Evolutionary conservation across 2,888 invertebrate genomes (phyloP).

Genomic region (Orthosia incerta): DNA sequence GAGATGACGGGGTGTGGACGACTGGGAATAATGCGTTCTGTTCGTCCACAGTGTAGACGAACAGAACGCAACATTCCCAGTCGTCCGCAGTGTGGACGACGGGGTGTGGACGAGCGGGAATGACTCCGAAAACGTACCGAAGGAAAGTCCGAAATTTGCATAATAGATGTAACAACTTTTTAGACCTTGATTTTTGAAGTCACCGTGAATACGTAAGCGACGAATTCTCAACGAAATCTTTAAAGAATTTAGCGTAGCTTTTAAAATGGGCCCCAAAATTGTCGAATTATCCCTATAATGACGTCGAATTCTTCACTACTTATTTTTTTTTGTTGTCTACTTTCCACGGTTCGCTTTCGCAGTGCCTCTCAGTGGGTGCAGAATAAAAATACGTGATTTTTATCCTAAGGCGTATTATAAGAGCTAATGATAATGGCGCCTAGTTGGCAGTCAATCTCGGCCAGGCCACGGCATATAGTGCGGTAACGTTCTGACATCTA

Average conservation of each 20-base stretch:
- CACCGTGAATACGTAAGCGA: no score
- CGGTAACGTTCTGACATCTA: conserved; percentile 17
- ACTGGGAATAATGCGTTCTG: no score
- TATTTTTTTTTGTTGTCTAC: not conserved
- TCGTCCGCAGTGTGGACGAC: no score
- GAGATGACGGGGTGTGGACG: no score
- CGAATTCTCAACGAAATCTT: not conserved
- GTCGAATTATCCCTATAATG: no score
- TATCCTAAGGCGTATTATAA: conserved; percentile 23
- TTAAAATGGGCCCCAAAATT: not conserved
- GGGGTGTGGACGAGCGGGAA: no score
- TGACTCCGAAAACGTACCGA: conserved; percentile 33
- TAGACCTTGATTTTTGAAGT: not conserved
- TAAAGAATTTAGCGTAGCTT: not conserved
- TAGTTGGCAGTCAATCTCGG: conserved; percentile 17
- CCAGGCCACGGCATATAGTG: conserved; percentile 48
- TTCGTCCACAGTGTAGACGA: no score
- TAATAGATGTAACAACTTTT: not conserved
- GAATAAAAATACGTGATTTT: conserved; percentile 36
- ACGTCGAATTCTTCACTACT: not conserved
- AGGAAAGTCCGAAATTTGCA: conserved; percentile 6
- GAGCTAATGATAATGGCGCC: conserved; percentile 29
- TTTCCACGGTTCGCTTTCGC: conserved; percentile 36
- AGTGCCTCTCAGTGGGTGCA: conserved; percentile 50
- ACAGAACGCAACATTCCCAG: no score